Evolutionary conservation across 2,888 invertebrate genomes (phyloP).

Genomic region (Harmothoe impar): DNA sequence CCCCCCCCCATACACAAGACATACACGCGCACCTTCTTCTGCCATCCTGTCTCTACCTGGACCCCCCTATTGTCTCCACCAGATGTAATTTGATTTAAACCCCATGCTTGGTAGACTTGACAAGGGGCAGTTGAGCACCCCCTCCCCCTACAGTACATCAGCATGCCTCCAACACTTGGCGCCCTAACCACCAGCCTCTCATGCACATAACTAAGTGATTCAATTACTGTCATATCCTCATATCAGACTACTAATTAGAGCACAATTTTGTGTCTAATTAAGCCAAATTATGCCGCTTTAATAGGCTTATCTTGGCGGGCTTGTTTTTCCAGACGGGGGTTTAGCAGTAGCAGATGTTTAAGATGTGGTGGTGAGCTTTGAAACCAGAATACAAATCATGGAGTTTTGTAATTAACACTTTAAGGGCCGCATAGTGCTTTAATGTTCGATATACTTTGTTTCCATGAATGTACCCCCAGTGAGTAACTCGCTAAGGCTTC

Average conservation of each 20-base stretch:
- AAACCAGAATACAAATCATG: slow-evolving; percentile 23
- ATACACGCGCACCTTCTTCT: too few species aligned
- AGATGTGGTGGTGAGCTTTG: background rate
- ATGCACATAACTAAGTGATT: slow-evolving; percentile 54
- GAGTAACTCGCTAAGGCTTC: too few species aligned
- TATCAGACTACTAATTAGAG: slow-evolving; percentile 62
- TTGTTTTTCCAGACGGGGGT: slow-evolving; percentile 50
- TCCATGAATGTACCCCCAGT: too few species aligned
- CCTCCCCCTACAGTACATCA: background rate
- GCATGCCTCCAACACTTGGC: slow-evolving; percentile 25
- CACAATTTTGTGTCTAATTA: slow-evolving; percentile 46
- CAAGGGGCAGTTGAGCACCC: background rate
- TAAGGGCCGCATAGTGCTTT: too few species aligned
- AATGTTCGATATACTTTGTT: too few species aligned
- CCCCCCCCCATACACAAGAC: too few species aligned
- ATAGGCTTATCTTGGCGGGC: slow-evolving; percentile 46
- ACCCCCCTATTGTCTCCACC: background rate
- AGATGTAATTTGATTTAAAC: background rate
- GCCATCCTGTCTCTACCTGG: background rate
- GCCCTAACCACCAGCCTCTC: slow-evolving; percentile 3
- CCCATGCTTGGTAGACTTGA: background rate
- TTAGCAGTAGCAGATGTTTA: slow-evolving; percentile 40
- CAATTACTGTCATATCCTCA: slow-evolving; percentile 60
- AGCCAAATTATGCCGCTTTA: slow-evolving; percentile 37
- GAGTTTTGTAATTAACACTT: too few species aligned